These are phyloP conservation scores for Nasonia oneida DNA, from an alignment of 2,888 invertebrate species.

Conservation along the genomic window DNA sequence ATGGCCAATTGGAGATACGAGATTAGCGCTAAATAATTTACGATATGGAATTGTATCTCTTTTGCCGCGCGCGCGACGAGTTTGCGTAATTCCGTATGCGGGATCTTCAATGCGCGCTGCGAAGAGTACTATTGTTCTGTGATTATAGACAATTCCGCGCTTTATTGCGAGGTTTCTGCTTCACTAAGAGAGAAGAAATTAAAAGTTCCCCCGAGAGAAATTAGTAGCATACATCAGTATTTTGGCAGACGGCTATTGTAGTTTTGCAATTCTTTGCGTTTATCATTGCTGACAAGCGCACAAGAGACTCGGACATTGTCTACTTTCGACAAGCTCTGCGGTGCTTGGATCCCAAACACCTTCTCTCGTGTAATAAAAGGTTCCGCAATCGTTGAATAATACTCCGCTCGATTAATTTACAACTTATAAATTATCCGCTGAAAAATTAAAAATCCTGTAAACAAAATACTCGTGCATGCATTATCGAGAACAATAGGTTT, in stretches of 20 bases:
- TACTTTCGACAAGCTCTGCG: background rate
- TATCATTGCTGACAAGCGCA: background rate
- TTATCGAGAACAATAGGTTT: background rate
- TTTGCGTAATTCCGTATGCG: constrained; percentile 29
- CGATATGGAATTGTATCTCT: constrained; percentile 19
- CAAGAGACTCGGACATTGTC: background rate
- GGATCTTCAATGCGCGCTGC: background rate
- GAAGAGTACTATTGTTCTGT: constrained; percentile 1
- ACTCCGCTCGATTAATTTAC: background rate
- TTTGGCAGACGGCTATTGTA: background rate
- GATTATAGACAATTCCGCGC: background rate
- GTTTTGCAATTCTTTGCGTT: background rate
- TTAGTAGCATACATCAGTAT: background rate
- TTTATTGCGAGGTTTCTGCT: background rate
- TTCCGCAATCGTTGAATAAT: background rate
- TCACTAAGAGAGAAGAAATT: background rate
- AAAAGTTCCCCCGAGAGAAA: background rate
- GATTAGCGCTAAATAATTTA: constrained; percentile 46
- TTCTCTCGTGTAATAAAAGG: background rate
- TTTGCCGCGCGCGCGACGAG: background rate
- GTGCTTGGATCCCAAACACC: background rate
- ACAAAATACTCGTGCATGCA: background rate
- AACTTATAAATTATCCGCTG: background rate
- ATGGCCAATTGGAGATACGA: constrained; percentile 30
- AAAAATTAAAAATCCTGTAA: background rate